Conservation (phyloP, 2,797 vertebrate genomes). For the Sebastes baramenuke region DNA sequence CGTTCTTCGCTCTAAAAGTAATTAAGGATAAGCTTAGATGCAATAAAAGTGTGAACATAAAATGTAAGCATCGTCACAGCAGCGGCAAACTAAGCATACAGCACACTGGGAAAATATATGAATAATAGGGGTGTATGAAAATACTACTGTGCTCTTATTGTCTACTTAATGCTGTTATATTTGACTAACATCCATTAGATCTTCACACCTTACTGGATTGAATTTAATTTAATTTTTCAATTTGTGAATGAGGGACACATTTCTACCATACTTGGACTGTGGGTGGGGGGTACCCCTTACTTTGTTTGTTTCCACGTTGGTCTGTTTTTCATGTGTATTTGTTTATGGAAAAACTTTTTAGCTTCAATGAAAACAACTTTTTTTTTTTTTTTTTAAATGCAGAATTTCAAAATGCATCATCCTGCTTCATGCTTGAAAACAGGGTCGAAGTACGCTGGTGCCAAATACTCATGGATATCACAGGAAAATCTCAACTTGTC, state of each 20-base stretch:
- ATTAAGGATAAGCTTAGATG: background rate
- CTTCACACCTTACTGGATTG: too few relatives aligned
- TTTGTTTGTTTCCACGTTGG: too few relatives aligned
- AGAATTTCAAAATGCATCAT: background rate
- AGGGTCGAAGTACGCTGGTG: background rate
- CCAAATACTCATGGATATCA: background rate
- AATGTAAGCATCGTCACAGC: background rate
- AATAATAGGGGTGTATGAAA: background rate
- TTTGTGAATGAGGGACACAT: too few relatives aligned
- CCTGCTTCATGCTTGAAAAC: background rate
- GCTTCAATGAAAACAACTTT: background rate
- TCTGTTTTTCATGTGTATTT: too few relatives aligned
- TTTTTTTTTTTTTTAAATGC: too few relatives aligned
- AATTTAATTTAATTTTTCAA: too few relatives aligned
- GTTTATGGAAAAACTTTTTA: too few relatives aligned
- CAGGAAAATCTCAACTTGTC: background rate
- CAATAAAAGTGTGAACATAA: background rate
- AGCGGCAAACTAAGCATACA: background rate
- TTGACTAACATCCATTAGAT: too few relatives aligned
- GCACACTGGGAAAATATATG: background rate
- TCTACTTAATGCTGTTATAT: too few relatives aligned
- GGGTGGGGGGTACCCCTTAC: fast-evolving
- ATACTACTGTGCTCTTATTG: too few relatives aligned
- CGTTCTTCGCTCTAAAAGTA: background rate
- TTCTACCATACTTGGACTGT: too few relatives aligned